These are phyloP conservation scores for Diarsia dahlii DNA, from an alignment of 2,888 invertebrate species.

Conservation along the genomic window DNA sequence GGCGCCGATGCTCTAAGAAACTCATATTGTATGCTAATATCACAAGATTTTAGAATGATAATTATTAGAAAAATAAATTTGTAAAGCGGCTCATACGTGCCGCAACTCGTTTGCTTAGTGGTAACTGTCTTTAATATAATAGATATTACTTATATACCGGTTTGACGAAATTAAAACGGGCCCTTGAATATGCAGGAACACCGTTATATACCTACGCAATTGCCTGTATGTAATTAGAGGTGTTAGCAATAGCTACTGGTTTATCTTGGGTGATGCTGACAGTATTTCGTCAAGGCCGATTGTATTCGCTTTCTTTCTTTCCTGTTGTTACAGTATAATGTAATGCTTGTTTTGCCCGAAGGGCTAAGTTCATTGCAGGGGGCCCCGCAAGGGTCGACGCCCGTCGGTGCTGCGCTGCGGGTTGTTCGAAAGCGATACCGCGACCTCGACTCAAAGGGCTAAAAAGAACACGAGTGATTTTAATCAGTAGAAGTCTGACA, in stretches of 20 bases:
- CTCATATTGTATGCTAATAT: constrained; percentile 89
- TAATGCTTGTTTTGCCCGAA: neutral
- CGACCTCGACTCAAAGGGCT: too few relatives aligned
- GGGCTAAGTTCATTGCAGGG: too few relatives aligned
- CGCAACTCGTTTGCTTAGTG: constrained; percentile 77
- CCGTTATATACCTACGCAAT: constrained; percentile 64
- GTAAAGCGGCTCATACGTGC: constrained; percentile 78
- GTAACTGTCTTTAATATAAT: constrained; percentile 64
- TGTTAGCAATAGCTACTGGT: constrained; percentile 1
- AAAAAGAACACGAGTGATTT: too few relatives aligned
- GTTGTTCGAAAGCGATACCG: too few relatives aligned
- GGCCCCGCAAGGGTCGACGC: too few relatives aligned
- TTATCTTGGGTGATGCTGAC: neutral
- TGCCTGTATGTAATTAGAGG: constrained; percentile 41
- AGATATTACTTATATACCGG: constrained; percentile 60
- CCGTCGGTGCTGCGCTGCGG: too few relatives aligned
- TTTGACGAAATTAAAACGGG: constrained; percentile 61
- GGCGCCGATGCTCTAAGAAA: constrained; percentile 79
- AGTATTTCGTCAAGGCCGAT: neutral
- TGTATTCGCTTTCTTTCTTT: neutral
- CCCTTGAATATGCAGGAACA: constrained; percentile 66
- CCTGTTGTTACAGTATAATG: neutral
- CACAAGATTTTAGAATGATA: constrained; percentile 82
- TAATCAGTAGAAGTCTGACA: too few relatives aligned
- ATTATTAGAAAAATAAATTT: constrained; percentile 84